Evolutionary conservation across 1,140 invertebrate species (phyloP).

Genomic region (Pomacea maculata): DNA sequence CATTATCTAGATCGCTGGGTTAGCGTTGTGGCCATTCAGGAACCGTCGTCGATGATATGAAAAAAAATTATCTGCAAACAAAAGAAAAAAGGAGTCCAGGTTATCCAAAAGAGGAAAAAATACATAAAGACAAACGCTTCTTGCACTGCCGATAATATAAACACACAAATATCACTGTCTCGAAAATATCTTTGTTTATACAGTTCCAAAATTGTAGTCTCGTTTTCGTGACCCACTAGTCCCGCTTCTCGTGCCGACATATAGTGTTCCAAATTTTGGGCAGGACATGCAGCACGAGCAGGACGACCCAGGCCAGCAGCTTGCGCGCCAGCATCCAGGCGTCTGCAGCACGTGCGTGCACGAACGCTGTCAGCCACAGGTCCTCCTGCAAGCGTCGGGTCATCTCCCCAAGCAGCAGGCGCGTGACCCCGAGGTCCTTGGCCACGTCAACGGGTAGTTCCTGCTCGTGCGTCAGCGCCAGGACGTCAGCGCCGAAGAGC

Average conservation of each 20-base stretch:
- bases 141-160: too few relatives aligned
- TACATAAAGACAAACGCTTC: too few relatives aligned
- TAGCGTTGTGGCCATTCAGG: too few relatives aligned
- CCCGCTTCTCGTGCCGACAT: background rate
- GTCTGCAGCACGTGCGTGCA: slow-evolving; percentile 24
- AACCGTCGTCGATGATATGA: too few relatives aligned
- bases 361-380: slow-evolving; percentile 36
- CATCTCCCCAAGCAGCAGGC: slow-evolving; percentile 53
- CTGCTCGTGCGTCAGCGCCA: slow-evolving; percentile 43
- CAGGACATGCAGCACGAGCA: slow-evolving; percentile 12
- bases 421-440: slow-evolving; percentile 47
- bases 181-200: too few relatives aligned
- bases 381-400: slow-evolving; percentile 41
- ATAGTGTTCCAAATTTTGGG: slow-evolving; percentile 18
- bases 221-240: background rate
- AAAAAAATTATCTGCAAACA: too few relatives aligned
- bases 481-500: slow-evolving; percentile 53
- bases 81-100: too few relatives aligned
- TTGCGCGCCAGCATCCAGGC: slow-evolving; percentile 22
- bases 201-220: too few relatives aligned
- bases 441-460: slow-evolving; percentile 55
- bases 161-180: too few relatives aligned
- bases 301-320: slow-evolving; percentile 18
- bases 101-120: too few relatives aligned
- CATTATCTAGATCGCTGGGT: too few relatives aligned